Conservation (phyloP, 2,888 invertebrate species). For the Chelonus formosanus region DNA sequence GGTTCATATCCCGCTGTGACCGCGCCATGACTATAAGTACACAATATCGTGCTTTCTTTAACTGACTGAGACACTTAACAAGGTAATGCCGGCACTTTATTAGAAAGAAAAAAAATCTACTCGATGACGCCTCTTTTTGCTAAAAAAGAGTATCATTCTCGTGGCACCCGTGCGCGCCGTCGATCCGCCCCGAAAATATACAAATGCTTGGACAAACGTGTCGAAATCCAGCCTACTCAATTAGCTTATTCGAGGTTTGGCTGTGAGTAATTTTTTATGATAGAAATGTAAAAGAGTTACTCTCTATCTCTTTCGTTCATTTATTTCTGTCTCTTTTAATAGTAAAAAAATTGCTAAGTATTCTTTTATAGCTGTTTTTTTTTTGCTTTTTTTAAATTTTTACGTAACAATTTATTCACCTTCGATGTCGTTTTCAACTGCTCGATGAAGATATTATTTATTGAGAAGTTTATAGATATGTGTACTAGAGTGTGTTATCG, state of each 20-base stretch:
- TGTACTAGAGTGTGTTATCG: too few species aligned
- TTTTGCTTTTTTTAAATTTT: too few species aligned
- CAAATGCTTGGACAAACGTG: constrained; percentile 46
- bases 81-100: constrained; percentile 6
- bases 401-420: too few species aligned
- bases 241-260: constrained; percentile 38
- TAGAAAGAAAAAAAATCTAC: neutral
- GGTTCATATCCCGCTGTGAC: constrained; percentile 54
- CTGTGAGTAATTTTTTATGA: constrained; percentile 31
- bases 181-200: constrained; percentile 40
- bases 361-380: too few species aligned
- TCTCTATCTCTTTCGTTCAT: neutral
- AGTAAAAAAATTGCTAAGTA: too few species aligned
- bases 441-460: too few species aligned
- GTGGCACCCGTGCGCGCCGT: constrained; percentile 28
- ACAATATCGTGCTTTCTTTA: constrained; percentile 1
- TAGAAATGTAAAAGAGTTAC: constrained; percentile 17
- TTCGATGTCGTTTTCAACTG: too few species aligned
- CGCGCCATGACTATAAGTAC: neutral
- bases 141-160: constrained; percentile 29
- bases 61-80: neutral
- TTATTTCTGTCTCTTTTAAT: neutral
- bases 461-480: too few species aligned
- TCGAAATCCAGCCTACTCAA: constrained; percentile 49
- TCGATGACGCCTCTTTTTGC: constrained; percentile 12